Base-by-base conservation (phyloP, 1,140 invertebrate genomes). In the Drosophila virilis region DNA sequence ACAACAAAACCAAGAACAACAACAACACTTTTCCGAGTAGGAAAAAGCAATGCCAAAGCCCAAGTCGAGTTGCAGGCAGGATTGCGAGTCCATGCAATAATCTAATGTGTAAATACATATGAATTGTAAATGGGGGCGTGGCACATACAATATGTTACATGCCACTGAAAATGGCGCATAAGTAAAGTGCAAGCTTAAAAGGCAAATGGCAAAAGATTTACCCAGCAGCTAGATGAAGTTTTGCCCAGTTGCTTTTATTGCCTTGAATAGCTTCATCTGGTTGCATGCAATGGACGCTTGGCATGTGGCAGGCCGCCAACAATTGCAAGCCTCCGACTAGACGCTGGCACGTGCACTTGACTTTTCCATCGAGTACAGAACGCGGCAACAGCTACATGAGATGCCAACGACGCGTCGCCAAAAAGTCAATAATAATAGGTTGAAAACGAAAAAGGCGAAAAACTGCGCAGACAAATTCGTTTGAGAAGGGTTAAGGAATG, bases 401-500 rank as follows among this genome's bases (percentile, higher is more conserved):
- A 57, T 69, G 57, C 57, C 82, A 82, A 72, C 67, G 42, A 58
- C 50, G 74, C 65, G 68, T 68, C 50, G 70, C 81, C 81, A 77
- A 89, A 70, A 80, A 89, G 84, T 89, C 84, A 89, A 89, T 89
- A 89, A 84, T 84, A 89, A 89, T 89, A 80, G 79, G 61, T 89
- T 74, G 57, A 69, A 69, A 35, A 9, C 42, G 61, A 33, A 17
- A 32, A n/a, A 12, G 5, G 17, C 43, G 12, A 17, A 33, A 68
- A 86, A 83, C 81, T 70, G 68, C 73, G 73, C 83, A 88, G 84
- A 88, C 84, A 88, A 88, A 88, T 88, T 88, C 83, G 83, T 70
- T 89, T 88, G 79, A 89, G 89, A 89, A 89, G 85, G 85, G 80
- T 89, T 78, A 89, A 84, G 84, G 84, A 89, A 89, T 89, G 84